Conservation (phyloP, 2,113 vertebrate species). For the Oryzias javanicus region DNA sequence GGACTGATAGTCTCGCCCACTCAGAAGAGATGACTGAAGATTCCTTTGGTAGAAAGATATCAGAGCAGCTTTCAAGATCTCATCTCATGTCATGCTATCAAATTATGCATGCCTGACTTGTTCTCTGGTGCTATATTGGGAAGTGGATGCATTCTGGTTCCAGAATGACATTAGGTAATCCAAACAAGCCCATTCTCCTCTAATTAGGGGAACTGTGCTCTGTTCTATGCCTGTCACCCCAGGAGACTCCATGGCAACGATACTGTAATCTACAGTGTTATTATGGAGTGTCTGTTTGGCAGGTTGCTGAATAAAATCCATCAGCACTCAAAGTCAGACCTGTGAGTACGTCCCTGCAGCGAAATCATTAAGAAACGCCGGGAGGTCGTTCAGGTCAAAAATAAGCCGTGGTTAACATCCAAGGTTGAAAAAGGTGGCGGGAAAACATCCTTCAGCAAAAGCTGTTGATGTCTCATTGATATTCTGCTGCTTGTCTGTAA, state of each 20-base stretch:
- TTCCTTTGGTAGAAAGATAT: too few species aligned
- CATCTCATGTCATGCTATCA: too few species aligned
- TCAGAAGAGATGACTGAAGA: too few species aligned
- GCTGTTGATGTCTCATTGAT: neutral
- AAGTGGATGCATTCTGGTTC: neutral
- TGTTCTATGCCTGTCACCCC: slow-evolving; percentile 76
- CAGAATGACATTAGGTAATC: neutral
- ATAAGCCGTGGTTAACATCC: neutral
- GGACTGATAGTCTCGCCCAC: too few species aligned
- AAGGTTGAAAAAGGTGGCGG: neutral
- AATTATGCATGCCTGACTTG: too few species aligned
- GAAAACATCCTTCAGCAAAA: neutral
- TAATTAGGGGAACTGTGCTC: slow-evolving; percentile 79
- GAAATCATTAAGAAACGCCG: neutral
- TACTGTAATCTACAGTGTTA: slow-evolving; percentile 46
- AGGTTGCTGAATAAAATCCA: slow-evolving; percentile 25
- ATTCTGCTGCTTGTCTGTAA: slow-evolving; percentile 1
- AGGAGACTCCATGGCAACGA: slow-evolving; percentile 92
- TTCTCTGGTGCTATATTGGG: too few species aligned
- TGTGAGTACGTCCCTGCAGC: slow-evolving; percentile 18
- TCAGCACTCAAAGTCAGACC: slow-evolving; percentile 13
- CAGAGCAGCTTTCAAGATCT: too few species aligned
- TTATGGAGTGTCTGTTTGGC: slow-evolving; percentile 39
- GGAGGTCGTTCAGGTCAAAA: neutral
- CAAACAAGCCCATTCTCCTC: slow-evolving; percentile 67